These are phyloP conservation scores for Montipora cactus DNA, from an alignment of 64 coral and sea anemone species.

Conservation along the genomic window DNA sequence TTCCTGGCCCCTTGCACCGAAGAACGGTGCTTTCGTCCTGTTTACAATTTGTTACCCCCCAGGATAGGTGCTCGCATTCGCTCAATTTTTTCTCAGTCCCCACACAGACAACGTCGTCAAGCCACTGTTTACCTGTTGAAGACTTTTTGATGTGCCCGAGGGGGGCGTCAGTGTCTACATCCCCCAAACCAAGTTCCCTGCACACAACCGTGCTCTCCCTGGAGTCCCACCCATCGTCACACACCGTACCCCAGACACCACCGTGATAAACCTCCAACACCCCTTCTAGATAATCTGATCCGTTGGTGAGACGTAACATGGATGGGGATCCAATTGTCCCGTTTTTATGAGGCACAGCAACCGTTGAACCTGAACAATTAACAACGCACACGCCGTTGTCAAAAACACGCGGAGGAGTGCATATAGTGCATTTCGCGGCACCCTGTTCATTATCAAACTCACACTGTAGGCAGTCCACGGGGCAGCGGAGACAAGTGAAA, in stretches of 20 bases:
- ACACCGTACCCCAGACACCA: slow-evolving; percentile 89
- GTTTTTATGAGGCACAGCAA: slow-evolving; percentile 55
- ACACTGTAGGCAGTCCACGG: slow-evolving; percentile 57
- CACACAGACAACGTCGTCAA: slow-evolving; percentile 65
- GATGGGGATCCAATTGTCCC: background rate
- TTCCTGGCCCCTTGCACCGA: slow-evolving; percentile 63
- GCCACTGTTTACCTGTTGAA: slow-evolving; percentile 55
- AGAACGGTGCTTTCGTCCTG: slow-evolving; percentile 62
- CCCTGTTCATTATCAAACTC: background rate
- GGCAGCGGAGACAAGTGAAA: slow-evolving; percentile 59
- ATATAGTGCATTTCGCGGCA: slow-evolving; percentile 28
- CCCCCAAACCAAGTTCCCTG: slow-evolving; percentile 39
- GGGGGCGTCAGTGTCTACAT: background rate
- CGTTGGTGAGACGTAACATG: slow-evolving; percentile 75
- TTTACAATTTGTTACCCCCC: slow-evolving; percentile 62
- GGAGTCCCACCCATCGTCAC: slow-evolving; percentile 82
- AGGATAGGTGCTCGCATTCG: slow-evolving; percentile 37
- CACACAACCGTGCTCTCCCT: slow-evolving; percentile 67
- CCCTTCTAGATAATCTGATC: slow-evolving; percentile 85
- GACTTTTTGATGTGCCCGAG: slow-evolving; percentile 8
- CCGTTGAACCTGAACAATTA: slow-evolving; percentile 66
- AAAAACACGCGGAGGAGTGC: slow-evolving; percentile 61
- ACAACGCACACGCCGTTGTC: slow-evolving; percentile 7
- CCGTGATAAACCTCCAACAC: slow-evolving; percentile 71
- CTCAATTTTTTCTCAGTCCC: slow-evolving; percentile 35